These are phyloP conservation scores for Drosophila algonquin DNA, from an alignment of 2,888 invertebrate genomes.

Conservation along the genomic window DNA sequence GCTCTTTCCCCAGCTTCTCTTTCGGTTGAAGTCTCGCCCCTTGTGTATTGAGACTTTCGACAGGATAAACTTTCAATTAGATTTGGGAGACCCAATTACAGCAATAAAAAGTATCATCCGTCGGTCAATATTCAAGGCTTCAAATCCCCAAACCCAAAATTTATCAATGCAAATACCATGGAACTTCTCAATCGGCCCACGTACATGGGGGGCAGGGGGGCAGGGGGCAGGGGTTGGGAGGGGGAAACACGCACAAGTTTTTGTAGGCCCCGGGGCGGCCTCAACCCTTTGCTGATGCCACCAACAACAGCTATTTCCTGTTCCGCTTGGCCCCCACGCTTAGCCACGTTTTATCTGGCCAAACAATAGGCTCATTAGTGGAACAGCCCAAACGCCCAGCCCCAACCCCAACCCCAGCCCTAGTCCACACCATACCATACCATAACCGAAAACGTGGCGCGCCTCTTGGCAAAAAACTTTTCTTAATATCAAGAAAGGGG, in stretches of 20 bases:
- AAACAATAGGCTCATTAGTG: constrained; percentile 77
- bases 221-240: too few relatives aligned
- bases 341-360: constrained; percentile 57
- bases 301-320: constrained; percentile 51
- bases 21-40: not conserved
- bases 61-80: not conserved
- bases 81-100: not conserved
- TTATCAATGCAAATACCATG: constrained; percentile 8
- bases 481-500: constrained; percentile 56
- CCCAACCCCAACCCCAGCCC: not conserved
- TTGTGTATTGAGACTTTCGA: not conserved
- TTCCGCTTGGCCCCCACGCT: constrained; percentile 24
- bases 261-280: constrained; percentile 9
- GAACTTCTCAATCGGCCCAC: constrained; percentile 31
- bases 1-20: too few relatives aligned
- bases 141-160: not conserved
- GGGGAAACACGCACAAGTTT: constrained; percentile 35
- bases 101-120: not conserved
- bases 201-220: constrained; percentile 8
- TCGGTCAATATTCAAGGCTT: not conserved
- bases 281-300: constrained; percentile 47
- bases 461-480: constrained; percentile 62
- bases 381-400: constrained; percentile 31
- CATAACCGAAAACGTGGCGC: constrained; percentile 4
- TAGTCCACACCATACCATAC: too few relatives aligned